These are phyloP conservation scores for Sylvicapra grimmia DNA, from an alignment of 2,113 vertebrate genomes.

Conservation along the genomic window DNA sequence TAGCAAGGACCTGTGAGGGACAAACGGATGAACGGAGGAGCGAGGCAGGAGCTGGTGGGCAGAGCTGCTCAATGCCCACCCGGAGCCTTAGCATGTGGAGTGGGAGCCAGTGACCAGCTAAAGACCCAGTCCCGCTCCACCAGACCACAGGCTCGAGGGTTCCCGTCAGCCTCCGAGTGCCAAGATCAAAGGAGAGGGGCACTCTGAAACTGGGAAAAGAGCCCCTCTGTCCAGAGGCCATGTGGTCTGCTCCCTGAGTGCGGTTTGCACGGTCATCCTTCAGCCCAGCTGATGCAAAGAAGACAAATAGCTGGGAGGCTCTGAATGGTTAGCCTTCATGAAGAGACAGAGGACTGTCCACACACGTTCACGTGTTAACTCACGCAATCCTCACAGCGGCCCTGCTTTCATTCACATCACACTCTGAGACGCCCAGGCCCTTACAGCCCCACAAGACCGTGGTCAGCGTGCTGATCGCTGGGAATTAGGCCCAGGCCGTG, in stretches of 20 bases:
- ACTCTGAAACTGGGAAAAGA: background rate
- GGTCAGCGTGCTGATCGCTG: fast-evolving
- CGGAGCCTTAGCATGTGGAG: fast-evolving
- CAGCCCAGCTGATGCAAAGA: fast-evolving
- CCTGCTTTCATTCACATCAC: fast-evolving
- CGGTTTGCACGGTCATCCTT: fast-evolving
- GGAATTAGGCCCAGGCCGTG: background rate
- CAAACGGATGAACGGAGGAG: fast-evolving
- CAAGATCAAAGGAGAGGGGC: background rate
- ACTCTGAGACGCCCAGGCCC: background rate
- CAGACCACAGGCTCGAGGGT: background rate
- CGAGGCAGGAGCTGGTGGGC: background rate
- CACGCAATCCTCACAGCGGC: fast-evolving
- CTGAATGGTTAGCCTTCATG: fast-evolving
- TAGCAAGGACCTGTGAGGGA: fast-evolving
- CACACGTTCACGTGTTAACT: fast-evolving
- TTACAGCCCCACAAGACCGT: background rate
- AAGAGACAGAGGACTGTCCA: fast-evolving
- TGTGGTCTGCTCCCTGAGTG: fast-evolving
- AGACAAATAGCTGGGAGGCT: background rate
- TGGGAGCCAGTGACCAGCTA: background rate
- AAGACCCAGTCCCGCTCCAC: background rate
- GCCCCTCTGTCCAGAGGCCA: background rate
- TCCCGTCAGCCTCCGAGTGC: background rate
- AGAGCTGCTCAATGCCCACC: fast-evolving